Conservation (phyloP, 2,113 vertebrate genomes). For the Mellivora capensis region DNA sequence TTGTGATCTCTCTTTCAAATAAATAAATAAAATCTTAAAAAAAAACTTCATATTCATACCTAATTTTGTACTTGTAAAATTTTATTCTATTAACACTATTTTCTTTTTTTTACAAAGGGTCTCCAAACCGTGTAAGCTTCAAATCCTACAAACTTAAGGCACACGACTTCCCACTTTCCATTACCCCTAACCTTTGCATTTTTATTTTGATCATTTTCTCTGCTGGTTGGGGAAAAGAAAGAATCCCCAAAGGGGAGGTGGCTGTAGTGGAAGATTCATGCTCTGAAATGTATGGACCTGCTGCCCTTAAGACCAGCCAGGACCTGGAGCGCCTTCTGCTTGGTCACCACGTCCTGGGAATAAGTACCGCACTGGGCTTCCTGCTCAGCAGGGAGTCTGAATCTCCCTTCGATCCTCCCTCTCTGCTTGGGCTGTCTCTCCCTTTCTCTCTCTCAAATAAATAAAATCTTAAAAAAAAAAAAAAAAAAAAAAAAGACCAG, state of each 20-base stretch:
- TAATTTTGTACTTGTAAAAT: neutral
- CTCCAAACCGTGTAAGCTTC: neutral
- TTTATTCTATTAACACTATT: neutral
- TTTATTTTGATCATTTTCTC: neutral
- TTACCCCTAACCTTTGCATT: neutral
- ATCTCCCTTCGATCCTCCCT: too few relatives aligned
- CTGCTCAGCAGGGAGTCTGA: too few relatives aligned
- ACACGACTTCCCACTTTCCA: neutral
- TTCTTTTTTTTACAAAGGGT: neutral
- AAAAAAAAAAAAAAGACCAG: too few relatives aligned
- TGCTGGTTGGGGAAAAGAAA: too few relatives aligned
- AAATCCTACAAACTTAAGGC: neutral
- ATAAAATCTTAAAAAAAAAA: too few relatives aligned
- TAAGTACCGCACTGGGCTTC: too few relatives aligned
- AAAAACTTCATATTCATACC: neutral
- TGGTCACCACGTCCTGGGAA: too few relatives aligned
- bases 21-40: too few relatives aligned
- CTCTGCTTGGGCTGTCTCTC: too few relatives aligned
- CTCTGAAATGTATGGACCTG: neutral
- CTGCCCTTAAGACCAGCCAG: rapidly evolving
- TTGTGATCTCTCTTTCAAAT: too few relatives aligned
- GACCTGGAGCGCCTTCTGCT: too few relatives aligned
- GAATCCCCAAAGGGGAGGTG: neutral
- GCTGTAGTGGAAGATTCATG: neutral
- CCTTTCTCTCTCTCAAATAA: too few relatives aligned